Evolutionary conservation across 2,797 vertebrate genomes (phyloP).

Genomic region (Poliocrania exsul): DNA sequence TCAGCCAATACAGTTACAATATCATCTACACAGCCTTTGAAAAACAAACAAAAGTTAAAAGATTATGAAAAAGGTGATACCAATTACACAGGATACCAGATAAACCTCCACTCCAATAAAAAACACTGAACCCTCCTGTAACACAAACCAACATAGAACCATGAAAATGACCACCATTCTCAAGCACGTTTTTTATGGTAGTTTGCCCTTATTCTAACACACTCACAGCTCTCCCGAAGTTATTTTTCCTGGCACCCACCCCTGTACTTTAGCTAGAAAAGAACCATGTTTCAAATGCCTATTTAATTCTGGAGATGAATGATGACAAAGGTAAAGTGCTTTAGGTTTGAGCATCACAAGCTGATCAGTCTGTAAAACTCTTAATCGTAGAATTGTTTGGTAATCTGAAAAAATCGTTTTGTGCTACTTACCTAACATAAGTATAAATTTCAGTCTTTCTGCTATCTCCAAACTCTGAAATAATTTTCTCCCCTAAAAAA

Average conservation of each 20-base stretch:
- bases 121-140: neutral
- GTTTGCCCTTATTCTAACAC: neutral
- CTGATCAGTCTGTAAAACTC: neutral
- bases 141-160: neutral
- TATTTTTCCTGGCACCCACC: neutral
- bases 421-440: slow-evolving; percentile 88
- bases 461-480: slow-evolving; percentile 92
- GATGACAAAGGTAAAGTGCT: neutral
- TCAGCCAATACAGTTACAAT: slow-evolving; percentile 92
- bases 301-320: neutral
- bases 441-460: slow-evolving; percentile 92
- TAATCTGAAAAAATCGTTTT: neutral
- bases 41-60: slow-evolving; percentile 23
- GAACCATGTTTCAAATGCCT: neutral
- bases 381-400: neutral
- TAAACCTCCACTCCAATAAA: neutral
- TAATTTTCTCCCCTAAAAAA: slow-evolving; percentile 87
- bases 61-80: neutral
- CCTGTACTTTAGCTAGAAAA: neutral
- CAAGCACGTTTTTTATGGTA: neutral
- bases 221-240: neutral
- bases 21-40: slow-evolving; percentile 91
- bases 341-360: neutral
- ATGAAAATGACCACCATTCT: neutral
- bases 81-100: neutral